A percentile compares a stretch with the other conserved stretches of the same genome.
These are phyloP conservation scores for Etheostoma perlongum DNA, from an alignment of 2,797 vertebrate species.

Conservation along the genomic window DNA sequence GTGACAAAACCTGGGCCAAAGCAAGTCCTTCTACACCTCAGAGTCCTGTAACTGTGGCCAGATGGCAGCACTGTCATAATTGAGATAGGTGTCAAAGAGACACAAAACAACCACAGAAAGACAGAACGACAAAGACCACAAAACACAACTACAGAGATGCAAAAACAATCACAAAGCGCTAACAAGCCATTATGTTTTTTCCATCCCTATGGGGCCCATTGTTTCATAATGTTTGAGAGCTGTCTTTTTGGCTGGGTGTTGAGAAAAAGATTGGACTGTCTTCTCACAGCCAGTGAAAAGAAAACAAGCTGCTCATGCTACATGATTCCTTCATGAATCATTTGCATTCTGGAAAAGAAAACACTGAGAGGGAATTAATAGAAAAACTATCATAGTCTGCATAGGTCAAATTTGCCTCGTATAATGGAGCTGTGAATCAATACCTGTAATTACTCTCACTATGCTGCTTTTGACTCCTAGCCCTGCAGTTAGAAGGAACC, in stretches of 20 bases:
- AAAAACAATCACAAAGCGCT: no score
- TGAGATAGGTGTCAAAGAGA: background rate
- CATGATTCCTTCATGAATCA: conserved; percentile 59
- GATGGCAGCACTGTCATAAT: no score
- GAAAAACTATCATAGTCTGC: conserved; percentile 58
- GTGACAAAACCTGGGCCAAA: no score
- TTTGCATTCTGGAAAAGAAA: conserved; percentile 70
- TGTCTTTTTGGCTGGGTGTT: background rate
- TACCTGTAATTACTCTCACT: conserved; percentile 66
- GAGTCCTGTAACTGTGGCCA: no score
- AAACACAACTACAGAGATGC: background rate
- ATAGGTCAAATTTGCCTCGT: conserved; percentile 62
- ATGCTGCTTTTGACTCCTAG: conserved; percentile 54
- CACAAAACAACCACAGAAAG: background rate
- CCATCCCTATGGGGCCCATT: background rate
- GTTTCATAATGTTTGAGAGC: conserved; percentile 18
- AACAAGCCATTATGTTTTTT: no score
- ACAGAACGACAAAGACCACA: background rate
- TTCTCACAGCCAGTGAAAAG: conserved; percentile 14
- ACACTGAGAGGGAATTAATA: conserved; percentile 68
- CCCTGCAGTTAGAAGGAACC: conserved; percentile 36
- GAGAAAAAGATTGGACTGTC: conserved; percentile 6
- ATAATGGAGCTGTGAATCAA: conserved; percentile 69
- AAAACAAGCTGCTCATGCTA: conserved; percentile 39
- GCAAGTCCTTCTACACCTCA: no score